Percentiles rank a stretch among this genome's conserved stretches.
phyloP scores from a whole-genome alignment of 2,888 invertebrate genomes.

The Lottia scabra region DNA sequence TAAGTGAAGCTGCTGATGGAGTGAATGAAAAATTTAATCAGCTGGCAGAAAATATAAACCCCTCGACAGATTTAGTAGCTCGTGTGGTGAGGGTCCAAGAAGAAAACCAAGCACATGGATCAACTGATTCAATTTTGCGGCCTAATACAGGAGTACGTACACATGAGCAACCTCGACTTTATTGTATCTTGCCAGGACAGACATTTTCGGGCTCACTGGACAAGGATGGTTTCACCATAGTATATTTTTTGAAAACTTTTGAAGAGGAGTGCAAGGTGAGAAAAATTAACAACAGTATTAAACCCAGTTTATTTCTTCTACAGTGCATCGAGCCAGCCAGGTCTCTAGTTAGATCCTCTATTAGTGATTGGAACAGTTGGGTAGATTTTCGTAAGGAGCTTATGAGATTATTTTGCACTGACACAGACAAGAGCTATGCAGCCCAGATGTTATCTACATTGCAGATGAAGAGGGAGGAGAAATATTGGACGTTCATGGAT shows the following conservation, averaged over 20 bases:
- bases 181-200: too few relatives aligned
- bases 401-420: not conserved
- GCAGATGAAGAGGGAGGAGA: not conserved
- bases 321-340: not conserved
- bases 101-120: too few relatives aligned
- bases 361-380: not conserved
- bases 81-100: too few relatives aligned
- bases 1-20: too few relatives aligned
- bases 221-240: not conserved
- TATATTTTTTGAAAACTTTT: not conserved
- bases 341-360: not conserved
- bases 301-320: not conserved
- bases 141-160: too few relatives aligned
- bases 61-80: not conserved
- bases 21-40: not conserved
- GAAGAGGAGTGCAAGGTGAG: not conserved
- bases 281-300: not conserved
- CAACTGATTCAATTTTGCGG: too few relatives aligned
- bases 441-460: not conserved
- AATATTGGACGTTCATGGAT: not conserved
- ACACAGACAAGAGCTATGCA: not conserved
- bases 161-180: too few relatives aligned
- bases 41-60: not conserved
- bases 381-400: not conserved
- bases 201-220: not conserved